Evolutionary conservation across 2,113 vertebrate species (phyloP), one percentile per base, ranked within the genome.

Genomic region (Acanthisitta chloris): DNA sequence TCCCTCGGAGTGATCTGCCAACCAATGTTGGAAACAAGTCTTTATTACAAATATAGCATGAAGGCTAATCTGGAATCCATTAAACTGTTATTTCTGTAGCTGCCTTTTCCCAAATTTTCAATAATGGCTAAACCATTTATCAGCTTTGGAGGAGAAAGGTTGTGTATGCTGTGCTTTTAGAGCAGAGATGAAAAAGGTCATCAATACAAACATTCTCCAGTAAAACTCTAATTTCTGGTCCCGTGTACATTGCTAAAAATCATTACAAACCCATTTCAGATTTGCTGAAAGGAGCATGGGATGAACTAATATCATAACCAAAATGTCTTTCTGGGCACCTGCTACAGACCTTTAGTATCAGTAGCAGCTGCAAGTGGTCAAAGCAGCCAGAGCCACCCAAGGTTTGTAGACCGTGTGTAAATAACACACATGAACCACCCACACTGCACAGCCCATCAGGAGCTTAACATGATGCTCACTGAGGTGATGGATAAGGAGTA

Each of bases 21-120:
- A 94, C 94, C 94, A 81, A 73, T 38, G 95, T 79, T 98, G 98
- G 98, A 98, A 98, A 94, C 95, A 96, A 98, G 96, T 94, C 97
- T 97, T 97, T 98, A 98, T 97, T 98, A 98, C 98, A 98, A 98
- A 98, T 98, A 98, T 98, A 98, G 97, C 97, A 98, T 98, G 95
- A 96, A 97, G 97, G 34, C 96, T 98, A 98, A 98, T 98, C 98
- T 98, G 98, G 98, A 98, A 98, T 97, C 98, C 97, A 98, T 98
- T 98, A 98, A 98, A 97, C 97, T 97, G 97, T 98, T 98, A 98
- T 98, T 98, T 97, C 97, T 98, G 97, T 97, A 97, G 96, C 96
- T 96, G 96, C 95, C 92, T 97, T 94, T 96, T 96, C 94, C 97
- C 97, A 84, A 97, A 98, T 95, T 93, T 98, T 91, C 97, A 98